phyloP scores from a whole-genome alignment of 37 sponge, comb jelly and placozoan genomes.

The Crambe crambe region DNA sequence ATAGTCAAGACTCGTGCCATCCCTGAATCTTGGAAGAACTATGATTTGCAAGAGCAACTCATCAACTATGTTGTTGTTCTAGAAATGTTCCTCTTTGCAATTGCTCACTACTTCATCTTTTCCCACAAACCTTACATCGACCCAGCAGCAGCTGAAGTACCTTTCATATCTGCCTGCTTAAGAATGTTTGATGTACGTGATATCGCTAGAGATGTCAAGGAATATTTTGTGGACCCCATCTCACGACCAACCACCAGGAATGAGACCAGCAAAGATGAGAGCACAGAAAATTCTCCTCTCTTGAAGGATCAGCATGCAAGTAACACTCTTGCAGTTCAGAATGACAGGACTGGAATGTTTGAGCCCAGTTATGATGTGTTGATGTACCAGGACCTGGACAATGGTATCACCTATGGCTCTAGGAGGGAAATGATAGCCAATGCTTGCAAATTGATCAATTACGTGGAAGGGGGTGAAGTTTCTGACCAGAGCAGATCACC shows the following conservation, averaged over 20 bases:
- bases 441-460: neutral
- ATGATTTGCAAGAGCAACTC: conserved; percentile 52
- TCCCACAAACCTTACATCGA: conserved; percentile 89
- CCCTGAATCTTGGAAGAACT: conserved; percentile 45
- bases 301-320: neutral
- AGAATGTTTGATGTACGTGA: conserved; percentile 85
- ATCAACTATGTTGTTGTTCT: conserved; percentile 88
- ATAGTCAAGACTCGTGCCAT: conserved; percentile 49
- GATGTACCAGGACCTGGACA: neutral
- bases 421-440: neutral
- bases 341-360: neutral
- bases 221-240: conserved; percentile 75
- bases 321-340: neutral
- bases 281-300: neutral
- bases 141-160: conserved; percentile 64
- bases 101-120: conserved; percentile 89
- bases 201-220: conserved; percentile 64
- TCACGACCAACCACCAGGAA: conserved; percentile 25
- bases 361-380: neutral
- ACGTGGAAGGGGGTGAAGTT: neutral
- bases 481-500: too few species aligned
- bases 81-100: conserved; percentile 90
- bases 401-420: neutral
- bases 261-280: neutral
- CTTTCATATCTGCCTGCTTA: conserved; percentile 68